Evolutionary conservation across 2,797 vertebrate genomes (phyloP).

Genomic region (Sciurus vulgaris): DNA sequence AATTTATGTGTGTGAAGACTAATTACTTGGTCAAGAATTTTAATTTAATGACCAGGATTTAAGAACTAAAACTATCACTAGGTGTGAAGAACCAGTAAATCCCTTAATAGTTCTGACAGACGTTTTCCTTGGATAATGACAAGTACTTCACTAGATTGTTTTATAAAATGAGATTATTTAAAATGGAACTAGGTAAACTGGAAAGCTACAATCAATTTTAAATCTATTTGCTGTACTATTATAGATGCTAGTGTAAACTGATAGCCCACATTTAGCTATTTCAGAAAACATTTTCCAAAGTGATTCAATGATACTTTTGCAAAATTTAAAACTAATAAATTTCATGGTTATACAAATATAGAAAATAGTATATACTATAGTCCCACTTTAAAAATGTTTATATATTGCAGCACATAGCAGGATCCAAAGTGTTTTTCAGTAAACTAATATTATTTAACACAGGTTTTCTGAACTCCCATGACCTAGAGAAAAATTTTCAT

Average conservation of each 20-base stretch:
- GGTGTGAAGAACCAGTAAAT: background rate
- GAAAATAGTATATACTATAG: background rate
- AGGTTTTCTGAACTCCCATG: background rate
- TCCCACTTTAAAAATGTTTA: background rate
- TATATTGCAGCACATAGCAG: background rate
- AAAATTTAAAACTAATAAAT: background rate
- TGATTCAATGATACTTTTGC: background rate
- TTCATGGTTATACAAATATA: background rate
- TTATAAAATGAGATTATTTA: background rate
- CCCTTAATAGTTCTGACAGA: background rate
- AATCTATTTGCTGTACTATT: background rate
- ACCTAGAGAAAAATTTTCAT: background rate
- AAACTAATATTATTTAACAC: background rate
- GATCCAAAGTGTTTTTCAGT: background rate
- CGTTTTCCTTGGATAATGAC: background rate
- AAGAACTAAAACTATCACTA: background rate
- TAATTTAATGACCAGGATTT: background rate
- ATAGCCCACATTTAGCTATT: background rate
- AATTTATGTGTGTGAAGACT: background rate
- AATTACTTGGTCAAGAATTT: background rate
- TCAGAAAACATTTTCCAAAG: background rate
- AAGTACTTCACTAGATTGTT: background rate
- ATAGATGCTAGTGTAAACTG: background rate
- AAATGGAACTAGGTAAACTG: constrained; percentile 18
- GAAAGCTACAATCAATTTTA: background rate